Evolutionary conservation across 2,113 vertebrate genomes (phyloP).

Genomic region (Blennius ocellaris): DNA sequence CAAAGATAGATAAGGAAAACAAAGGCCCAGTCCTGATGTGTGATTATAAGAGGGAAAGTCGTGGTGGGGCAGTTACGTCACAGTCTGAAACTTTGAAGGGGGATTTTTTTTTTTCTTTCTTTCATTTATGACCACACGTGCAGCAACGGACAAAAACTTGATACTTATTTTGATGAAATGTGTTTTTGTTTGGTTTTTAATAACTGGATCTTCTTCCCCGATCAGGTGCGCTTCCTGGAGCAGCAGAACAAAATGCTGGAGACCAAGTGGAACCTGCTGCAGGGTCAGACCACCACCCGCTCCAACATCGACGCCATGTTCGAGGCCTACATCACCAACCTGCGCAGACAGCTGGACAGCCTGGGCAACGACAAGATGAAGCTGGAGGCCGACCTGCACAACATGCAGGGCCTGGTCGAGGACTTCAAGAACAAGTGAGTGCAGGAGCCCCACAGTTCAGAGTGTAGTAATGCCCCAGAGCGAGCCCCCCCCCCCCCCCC

Average conservation of each 20-base stretch:
- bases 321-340: constrained; percentile 88
- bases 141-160: no score
- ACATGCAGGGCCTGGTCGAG: constrained; percentile 93
- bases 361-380: constrained; percentile 89
- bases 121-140: not conserved
- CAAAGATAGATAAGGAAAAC: constrained; percentile 57
- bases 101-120: not conserved
- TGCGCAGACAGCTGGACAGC: constrained; percentile 89
- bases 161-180: no score
- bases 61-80: not conserved
- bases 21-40: no score
- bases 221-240: constrained; percentile 94
- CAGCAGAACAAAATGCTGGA: constrained; percentile 94
- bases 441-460: not conserved
- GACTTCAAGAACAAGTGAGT: constrained; percentile 97
- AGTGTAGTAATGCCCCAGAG: no score
- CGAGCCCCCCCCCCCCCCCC: no score
- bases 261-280: no score
- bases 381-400: constrained; percentile 92
- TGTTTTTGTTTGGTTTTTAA: no score
- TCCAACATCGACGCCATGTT: constrained; percentile 90
- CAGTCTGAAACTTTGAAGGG: not conserved
- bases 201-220: no score
- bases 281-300: no score
- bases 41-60: no score